Evolutionary conservation across 2,888 invertebrate genomes (phyloP).

Genomic region (Drosophila formosana): DNA sequence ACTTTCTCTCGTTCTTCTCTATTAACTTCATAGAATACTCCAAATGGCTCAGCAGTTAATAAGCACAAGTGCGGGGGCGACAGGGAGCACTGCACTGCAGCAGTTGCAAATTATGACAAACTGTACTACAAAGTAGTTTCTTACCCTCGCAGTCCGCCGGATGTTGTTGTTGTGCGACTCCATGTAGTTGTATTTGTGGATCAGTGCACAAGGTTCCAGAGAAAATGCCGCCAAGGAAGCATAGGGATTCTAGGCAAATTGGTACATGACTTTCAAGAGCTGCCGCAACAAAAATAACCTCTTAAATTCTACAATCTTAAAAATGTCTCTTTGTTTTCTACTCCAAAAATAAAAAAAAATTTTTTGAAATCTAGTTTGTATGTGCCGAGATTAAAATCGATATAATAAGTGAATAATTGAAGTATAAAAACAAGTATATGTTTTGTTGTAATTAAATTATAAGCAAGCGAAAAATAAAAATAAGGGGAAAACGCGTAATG

Average conservation of each 20-base stretch:
- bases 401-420: too few species aligned
- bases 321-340: too few species aligned
- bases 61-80: constrained; percentile 60
- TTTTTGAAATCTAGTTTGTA: too few species aligned
- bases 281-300: not conserved
- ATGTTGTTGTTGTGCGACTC: not conserved
- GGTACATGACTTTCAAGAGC: constrained; percentile 1
- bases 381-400: too few species aligned
- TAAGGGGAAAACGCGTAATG: constrained; percentile 23
- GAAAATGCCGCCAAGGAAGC: not conserved
- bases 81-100: constrained; percentile 47
- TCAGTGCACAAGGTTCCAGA: constrained; percentile 1
- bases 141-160: not conserved
- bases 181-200: not conserved
- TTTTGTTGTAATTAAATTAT: too few species aligned
- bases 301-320: not conserved
- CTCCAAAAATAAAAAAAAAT: too few species aligned
- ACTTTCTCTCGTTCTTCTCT: constrained; percentile 21
- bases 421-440: too few species aligned
- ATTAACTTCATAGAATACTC: constrained; percentile 55
- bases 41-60: constrained; percentile 73
- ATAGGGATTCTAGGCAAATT: not conserved
- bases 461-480: not conserved
- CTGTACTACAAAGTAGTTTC: constrained; percentile 43
- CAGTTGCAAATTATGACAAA: constrained; percentile 78